Evolutionary conservation across 2,113 vertebrate species (phyloP).

Genomic region (Zosterops hypoxanthus): DNA sequence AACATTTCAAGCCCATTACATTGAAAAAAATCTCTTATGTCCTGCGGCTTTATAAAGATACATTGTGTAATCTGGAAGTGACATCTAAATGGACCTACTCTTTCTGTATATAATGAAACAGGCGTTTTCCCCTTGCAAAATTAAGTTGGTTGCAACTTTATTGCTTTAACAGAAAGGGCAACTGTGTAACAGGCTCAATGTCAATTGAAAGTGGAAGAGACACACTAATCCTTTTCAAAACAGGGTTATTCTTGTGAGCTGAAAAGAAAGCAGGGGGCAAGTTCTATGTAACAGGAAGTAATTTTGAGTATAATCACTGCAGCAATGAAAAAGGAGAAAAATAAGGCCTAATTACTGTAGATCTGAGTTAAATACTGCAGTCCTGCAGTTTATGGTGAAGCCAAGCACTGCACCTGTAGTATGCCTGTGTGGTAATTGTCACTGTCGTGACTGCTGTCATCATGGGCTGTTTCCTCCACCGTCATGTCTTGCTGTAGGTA

Average conservation of each 20-base stretch:
- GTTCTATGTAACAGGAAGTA: background rate
- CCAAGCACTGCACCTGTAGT: background rate
- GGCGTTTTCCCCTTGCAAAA: background rate
- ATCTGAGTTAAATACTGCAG: background rate
- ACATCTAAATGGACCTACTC: background rate
- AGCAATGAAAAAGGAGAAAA: background rate
- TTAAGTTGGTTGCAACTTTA: background rate
- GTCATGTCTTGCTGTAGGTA: fast-evolving
- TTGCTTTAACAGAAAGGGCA: background rate
- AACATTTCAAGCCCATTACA: background rate
- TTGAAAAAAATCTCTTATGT: background rate
- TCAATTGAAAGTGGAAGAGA: background rate
- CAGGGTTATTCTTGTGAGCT: background rate
- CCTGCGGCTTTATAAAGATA: background rate
- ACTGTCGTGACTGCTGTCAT: background rate
- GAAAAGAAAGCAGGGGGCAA: background rate
- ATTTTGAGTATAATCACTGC: background rate
- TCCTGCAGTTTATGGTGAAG: background rate
- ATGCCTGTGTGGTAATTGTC: too few relatives aligned
- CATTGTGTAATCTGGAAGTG: background rate
- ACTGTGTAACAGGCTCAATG: background rate
- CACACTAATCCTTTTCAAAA: background rate
- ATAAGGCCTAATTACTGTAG: background rate
- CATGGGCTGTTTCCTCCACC: background rate
- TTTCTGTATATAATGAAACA: background rate